Percentiles rank a stretch among this genome's conserved stretches.
phyloP scores from a whole-genome alignment of 2,797 vertebrate genomes.

The Okamejei kenojei region DNA sequence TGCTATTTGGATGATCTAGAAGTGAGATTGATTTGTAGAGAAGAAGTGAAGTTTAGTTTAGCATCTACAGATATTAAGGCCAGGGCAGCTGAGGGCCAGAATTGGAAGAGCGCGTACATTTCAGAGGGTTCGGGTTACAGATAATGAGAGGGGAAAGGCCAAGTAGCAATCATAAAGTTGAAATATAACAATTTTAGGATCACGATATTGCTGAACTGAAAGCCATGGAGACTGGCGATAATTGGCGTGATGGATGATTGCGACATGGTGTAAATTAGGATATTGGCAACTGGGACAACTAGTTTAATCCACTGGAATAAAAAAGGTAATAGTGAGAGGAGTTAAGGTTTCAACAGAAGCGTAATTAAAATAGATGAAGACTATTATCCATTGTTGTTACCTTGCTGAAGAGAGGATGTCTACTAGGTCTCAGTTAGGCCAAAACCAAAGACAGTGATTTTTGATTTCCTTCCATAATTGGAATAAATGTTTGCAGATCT shows the following conservation, averaged over 20 bases:
- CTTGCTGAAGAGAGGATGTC: neutral
- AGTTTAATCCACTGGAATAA: neutral
- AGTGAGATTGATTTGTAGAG: too few relatives aligned
- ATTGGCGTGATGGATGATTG: neutral
- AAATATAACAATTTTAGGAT: neutral
- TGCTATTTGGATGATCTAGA: neutral
- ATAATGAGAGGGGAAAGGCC: neutral
- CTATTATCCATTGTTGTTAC: neutral
- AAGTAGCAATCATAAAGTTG: neutral
- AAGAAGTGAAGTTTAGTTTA: neutral
- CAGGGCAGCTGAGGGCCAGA: neutral
- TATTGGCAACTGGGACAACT: neutral
- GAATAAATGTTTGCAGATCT: neutral
- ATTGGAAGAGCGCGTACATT: neutral
- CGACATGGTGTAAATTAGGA: neutral
- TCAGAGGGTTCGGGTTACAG: neutral
- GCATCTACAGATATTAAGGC: neutral
- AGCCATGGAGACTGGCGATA: neutral
- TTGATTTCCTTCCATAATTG: neutral
- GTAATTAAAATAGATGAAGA: neutral
- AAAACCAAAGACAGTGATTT: neutral
- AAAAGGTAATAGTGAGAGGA: neutral
- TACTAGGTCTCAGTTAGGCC: neutral
- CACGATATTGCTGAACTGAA: neutral
- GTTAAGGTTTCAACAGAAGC: neutral